Base-by-base conservation (phyloP, 2,797 vertebrate species). In the Pseudochirops cupreus region DNA sequence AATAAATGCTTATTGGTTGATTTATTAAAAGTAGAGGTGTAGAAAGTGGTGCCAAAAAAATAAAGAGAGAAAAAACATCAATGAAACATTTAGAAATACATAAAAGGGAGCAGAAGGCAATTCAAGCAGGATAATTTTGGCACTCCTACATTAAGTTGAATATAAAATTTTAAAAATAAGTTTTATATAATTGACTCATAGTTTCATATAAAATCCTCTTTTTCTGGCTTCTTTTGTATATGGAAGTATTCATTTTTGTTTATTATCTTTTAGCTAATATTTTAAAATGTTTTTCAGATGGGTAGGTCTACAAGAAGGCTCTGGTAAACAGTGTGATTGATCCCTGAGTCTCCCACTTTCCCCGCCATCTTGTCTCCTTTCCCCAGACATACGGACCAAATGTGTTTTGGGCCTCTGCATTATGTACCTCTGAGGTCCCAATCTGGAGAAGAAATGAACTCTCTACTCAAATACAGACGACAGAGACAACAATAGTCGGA, bases 401-500 rank as follows among this genome's bases (percentile, higher is more conserved):
- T 50, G 10, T 28, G 74, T 87, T 87, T 87, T 87, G 29, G 39
- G 39, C 11, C 39, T 87, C 74, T 87, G 1, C 3, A 50, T 87
- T 87, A 46, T 87, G 24, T 46, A 26, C 21, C 74, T 87, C 39
- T 87, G 74, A 87, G 24, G 74, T 87, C 21, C 67, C 46, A 82
- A 50, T 50, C 7, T 87, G 5, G 4, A 1, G 2, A 87, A 57
- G 28, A 4, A 56, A 58, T 28, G 94, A 91, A 56, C 11, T 96
- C 93, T 90, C 93, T 89, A 53, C 95, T 97, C 92, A 90, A 82
- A 91, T 95, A 10, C 4, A 92, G 97, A 94, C 56, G 96, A 31
- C 56, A 91, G 90, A 62, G 95, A 57, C 96, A 96, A 87, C 96
- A 92, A 94, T 93, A 96, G 96, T 97, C 26, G 96, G 97, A 97